Conservation (phyloP, 2,113 vertebrate genomes). For the Ptilorrhoa leucosticta region DNA sequence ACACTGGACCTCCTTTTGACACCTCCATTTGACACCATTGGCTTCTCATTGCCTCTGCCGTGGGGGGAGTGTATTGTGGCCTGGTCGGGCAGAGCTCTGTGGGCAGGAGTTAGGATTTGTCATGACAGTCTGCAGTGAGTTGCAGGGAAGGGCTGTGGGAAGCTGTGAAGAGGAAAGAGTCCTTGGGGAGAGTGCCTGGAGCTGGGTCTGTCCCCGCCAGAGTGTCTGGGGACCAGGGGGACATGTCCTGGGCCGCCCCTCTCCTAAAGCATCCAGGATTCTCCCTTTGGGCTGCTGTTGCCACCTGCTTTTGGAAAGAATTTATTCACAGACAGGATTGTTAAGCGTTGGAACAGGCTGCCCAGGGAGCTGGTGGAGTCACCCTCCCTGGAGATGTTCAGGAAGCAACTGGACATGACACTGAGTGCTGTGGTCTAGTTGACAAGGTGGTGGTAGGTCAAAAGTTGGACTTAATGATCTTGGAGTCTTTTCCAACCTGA, state of each 20-base stretch:
- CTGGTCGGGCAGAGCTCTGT: not conserved
- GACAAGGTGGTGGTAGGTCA: not conserved
- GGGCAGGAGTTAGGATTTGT: not conserved
- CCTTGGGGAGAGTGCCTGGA: not conserved
- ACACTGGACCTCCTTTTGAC: not conserved
- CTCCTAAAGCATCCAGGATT: not conserved
- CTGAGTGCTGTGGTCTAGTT: not conserved
- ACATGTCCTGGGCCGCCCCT: accelerated
- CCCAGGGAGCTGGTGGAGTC: not conserved
- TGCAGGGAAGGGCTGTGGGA: not conserved
- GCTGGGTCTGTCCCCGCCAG: not conserved
- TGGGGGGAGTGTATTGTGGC: not conserved
- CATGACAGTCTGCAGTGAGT: accelerated
- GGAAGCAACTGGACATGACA: accelerated
- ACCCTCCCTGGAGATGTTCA: not conserved
- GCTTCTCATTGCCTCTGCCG: not conserved
- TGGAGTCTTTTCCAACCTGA: not conserved
- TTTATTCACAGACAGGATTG: not conserved
- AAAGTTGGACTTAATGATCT: not conserved
- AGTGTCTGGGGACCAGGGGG: not conserved
- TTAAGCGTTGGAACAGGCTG: not conserved
- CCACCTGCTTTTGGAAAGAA: not conserved
- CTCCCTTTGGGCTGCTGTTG: not conserved
- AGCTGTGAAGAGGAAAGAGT: not conserved
- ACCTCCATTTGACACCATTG: not conserved